phyloP scores from a whole-genome alignment of 1,140 invertebrate species.

The Penaeus japonicus region DNA sequence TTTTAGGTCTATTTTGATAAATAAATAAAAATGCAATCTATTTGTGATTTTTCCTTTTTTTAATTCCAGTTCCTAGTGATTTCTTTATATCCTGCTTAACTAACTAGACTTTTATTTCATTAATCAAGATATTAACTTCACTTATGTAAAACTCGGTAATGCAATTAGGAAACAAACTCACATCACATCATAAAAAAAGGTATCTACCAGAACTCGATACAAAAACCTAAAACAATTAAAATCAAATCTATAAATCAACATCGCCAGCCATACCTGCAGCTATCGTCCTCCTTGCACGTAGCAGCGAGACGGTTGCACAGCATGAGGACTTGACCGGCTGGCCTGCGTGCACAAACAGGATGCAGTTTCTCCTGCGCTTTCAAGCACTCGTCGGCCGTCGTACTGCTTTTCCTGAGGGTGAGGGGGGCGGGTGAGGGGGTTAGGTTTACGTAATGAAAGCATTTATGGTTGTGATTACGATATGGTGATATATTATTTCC shows the following conservation, averaged over 20 bases:
- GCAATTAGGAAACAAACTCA: not conserved
- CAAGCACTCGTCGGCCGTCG: slow-evolving; percentile 83
- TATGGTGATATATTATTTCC: too few relatives aligned
- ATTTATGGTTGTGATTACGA: too few relatives aligned
- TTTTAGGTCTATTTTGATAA: too few relatives aligned
- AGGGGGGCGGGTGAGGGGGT: not conserved
- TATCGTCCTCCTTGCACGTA: slow-evolving; percentile 76
- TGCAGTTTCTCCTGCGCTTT: slow-evolving; percentile 86
- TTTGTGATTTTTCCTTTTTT: too few relatives aligned
- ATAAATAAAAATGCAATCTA: too few relatives aligned
- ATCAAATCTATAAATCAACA: not conserved
- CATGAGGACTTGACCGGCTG: slow-evolving; percentile 70
- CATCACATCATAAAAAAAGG: not conserved
- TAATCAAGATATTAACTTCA: too few relatives aligned
- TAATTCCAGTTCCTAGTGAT: too few relatives aligned
- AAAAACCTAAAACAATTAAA: slow-evolving; percentile 10
- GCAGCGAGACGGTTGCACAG: slow-evolving; percentile 80
- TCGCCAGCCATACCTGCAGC: slow-evolving; percentile 62
- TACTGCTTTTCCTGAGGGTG: slow-evolving; percentile 76
- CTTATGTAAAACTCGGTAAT: too few relatives aligned
- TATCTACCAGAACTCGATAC: not conserved
- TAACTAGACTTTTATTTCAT: too few relatives aligned
- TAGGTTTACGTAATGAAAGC: not conserved
- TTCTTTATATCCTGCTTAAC: too few relatives aligned
- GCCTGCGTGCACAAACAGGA: slow-evolving; percentile 82